A percentile compares a stretch with the other conserved stretches of the same genome.
These are phyloP conservation scores for Sebastes itinus DNA, from an alignment of 2,797 vertebrate genomes.

Conservation along the genomic window DNA sequence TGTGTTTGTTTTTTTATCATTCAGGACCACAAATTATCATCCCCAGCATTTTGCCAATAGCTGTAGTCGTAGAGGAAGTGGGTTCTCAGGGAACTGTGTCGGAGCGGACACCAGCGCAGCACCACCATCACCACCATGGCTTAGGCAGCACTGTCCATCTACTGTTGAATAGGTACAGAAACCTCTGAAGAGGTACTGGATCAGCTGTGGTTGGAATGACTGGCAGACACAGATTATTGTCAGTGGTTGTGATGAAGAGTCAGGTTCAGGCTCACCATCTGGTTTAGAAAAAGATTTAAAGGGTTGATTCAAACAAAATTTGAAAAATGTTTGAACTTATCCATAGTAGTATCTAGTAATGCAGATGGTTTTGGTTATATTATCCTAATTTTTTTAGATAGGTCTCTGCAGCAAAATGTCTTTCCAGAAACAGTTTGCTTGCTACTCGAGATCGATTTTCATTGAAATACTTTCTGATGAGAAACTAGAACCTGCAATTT, in stretches of 20 bases:
- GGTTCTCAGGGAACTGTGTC: constrained; percentile 83
- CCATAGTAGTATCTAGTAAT: neutral
- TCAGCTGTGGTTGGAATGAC: constrained; percentile 14
- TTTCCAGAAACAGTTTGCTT: neutral
- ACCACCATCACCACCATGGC: constrained; percentile 33
- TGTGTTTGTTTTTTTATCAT: constrained; percentile 29
- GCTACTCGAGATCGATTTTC: neutral
- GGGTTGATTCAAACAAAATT: neutral
- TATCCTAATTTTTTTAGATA: neutral
- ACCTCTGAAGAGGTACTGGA: neutral
- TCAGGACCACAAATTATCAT: constrained; percentile 43
- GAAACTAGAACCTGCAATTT: neutral
- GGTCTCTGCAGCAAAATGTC: neutral
- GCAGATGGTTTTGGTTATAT: neutral
- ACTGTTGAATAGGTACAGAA: constrained; percentile 13
- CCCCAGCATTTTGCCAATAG: constrained; percentile 68
- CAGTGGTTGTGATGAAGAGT: neutral
- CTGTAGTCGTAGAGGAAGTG: constrained; percentile 66
- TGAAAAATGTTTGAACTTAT: neutral
- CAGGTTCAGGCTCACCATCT: neutral
- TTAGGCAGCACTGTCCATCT: constrained; percentile 21
- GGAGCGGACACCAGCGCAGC: constrained; percentile 62
- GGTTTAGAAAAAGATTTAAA: neutral
- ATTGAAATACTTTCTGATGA: neutral
- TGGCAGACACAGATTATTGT: neutral